Base-by-base conservation (phyloP, 2,113 vertebrate genomes). In the Oncorhynchus masou region DNA sequence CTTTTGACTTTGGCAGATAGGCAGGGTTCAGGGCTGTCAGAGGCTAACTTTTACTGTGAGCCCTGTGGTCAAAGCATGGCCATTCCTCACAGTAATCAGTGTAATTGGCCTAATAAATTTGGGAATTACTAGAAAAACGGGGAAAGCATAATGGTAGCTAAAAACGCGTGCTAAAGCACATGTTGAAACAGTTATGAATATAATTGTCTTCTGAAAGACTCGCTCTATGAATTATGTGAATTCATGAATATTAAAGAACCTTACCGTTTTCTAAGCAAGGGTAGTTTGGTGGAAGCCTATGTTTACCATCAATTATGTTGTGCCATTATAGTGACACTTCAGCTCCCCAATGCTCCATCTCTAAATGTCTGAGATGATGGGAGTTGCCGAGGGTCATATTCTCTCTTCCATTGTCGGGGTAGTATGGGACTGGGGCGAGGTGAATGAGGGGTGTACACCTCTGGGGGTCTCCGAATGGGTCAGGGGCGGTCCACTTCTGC, bases 401-500 rank as follows among this genome's bases (percentile, higher is more conserved):
- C 66, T 81, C 64, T 71, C 70, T 65, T 80, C 54, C 84, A 81
- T 85, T 87, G 81, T 83, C 79, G 1, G 9, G 75, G 66, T 83
- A 54, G 75, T 83, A 80, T 71, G 60, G 24, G 80, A 84, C 77
- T 75, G 70, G 84, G 75, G 24, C 3, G 34, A 24, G 20, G 68
- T 86, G 81, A 86, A 89, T 86, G 72, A 62, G 72, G 74, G 75
- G 78, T 84, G 85, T 90, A 86, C 86, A 81, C 75, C 74, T 75
- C 60, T 79, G 57, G 68, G 73, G 29, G 85, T 83, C 85, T 85
- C 80, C 85, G 87, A 92, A 92, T 86, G 90, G 88, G 87, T 81
- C 76, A 86, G 83, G 89, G 90, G 92, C 89, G 90, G 91, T 83
- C 85, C 80, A 81, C 75, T 13, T 92, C 89, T 91, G 90, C 90